Base-by-base conservation (phyloP, 2,113 vertebrate species). In the Eidolon helvum region DNA sequence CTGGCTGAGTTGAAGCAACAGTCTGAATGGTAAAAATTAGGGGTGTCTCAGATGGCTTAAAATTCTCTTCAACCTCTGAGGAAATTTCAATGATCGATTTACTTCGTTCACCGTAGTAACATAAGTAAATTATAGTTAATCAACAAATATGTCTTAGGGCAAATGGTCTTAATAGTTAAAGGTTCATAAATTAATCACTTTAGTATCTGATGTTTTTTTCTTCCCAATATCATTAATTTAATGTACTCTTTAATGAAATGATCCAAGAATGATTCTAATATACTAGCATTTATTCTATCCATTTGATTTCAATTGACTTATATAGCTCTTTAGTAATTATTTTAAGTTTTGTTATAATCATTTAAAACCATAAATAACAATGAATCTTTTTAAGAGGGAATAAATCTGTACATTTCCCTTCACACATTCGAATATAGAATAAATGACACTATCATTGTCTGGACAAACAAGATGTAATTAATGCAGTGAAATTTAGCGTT, bases 1-100 rank as follows among this genome's bases (percentile, higher is more conserved):
- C 99, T 99, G 19, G 99, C 99, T 92, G 99, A 99, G 94, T 97
- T 99, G 96, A 99, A 99, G 93, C 99, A 99, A 97, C 99, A 99
- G 91, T 98, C 98, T 74, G 99, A 99, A 98, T 98, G 99, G 99
- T 99, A 98, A 99, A 99, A 96, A 72, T 91, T 78, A 92, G 87
- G 85, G 82, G 96, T 61, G 43, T 19, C 1, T 61, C 45, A n/a
- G 61, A 43, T 0, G 0, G 66, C 87, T 96, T 90, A 95, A 94
- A 96, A 18, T 4, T 48, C 24, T 94, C 9, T 87, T 95, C 94
- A 43, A 4, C 66, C 74, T 48, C 74, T 71, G 59, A 94, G 90
- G 84, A 98, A 97, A 97, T 93, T 45, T 82, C 24, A 7, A 1
- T 68, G 79, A 87, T 96, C 71, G 72, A 77, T 57, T 24, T 61